Percentiles rank a stretch among this genome's conserved stretches.
Evolutionary conservation across 2,113 vertebrate genomes (phyloP).

Genomic region (Calypte anna): DNA sequence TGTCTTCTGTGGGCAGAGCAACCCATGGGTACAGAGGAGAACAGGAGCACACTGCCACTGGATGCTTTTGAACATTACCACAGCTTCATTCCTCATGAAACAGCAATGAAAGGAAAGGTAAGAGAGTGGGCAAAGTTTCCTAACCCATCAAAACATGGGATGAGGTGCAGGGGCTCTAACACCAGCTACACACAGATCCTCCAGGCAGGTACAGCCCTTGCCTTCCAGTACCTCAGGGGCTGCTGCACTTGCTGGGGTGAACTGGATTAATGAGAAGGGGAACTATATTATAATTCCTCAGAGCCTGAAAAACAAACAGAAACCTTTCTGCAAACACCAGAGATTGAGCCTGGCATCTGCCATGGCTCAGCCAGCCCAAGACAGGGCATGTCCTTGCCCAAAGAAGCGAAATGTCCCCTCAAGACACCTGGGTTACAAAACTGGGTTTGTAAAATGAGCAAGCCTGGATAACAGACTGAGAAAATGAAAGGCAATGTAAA

Average conservation of each 20-base stretch:
- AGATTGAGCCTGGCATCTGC: neutral
- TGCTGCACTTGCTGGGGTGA: neutral
- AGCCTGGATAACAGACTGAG: neutral
- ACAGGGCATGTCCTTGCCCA: neutral
- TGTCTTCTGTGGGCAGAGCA: neutral
- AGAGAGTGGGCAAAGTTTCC: neutral
- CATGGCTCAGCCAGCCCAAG: neutral
- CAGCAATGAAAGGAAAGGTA: neutral
- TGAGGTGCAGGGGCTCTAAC: neutral
- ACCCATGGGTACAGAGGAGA: rapidly evolving
- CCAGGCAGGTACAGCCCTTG: rapidly evolving
- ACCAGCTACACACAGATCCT: neutral
- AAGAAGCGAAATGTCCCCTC: neutral
- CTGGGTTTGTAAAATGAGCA: neutral
- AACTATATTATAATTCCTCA: neutral
- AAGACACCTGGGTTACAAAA: neutral
- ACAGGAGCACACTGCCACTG: neutral
- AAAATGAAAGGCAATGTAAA: neutral
- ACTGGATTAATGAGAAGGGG: neutral
- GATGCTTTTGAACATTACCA: neutral
- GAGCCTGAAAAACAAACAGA: neutral
- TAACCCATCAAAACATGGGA: neutral
- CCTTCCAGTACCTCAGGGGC: neutral
- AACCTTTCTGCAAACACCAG: neutral
- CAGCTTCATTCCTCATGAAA: neutral